Percentiles rank a stretch among this genome's conserved stretches.
These are phyloP conservation scores for Aleiodes alternator DNA, from an alignment of 2,888 invertebrate genomes.

Conservation along the genomic window DNA sequence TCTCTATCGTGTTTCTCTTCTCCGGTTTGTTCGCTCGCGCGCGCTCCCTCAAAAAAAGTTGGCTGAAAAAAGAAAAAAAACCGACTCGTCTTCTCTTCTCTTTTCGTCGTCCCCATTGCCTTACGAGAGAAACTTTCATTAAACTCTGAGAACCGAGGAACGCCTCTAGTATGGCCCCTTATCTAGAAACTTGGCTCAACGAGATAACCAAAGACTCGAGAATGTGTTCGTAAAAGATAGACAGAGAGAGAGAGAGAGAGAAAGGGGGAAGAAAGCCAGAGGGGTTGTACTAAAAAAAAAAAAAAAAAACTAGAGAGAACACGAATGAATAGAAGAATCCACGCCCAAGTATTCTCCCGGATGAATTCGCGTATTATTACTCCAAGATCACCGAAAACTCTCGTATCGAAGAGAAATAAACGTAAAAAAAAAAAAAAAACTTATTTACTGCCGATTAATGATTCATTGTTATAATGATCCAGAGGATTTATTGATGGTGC, in stretches of 20 bases:
- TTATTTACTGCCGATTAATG: conserved; percentile 57
- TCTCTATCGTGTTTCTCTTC: neutral
- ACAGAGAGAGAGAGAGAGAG: conserved; percentile 14
- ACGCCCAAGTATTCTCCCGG: too few relatives aligned
- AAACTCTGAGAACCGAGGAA: conserved; percentile 55
- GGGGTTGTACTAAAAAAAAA: conserved; percentile 12
- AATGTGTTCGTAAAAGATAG: conserved; percentile 23
- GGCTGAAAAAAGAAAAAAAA: conserved; percentile 38
- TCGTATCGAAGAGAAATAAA: too few relatives aligned
- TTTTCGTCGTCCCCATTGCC: conserved; percentile 22
- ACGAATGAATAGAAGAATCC: conserved; percentile 22
- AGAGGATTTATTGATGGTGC: conserved; percentile 15
- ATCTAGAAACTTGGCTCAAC: conserved; percentile 67
- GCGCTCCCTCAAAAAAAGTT: conserved; percentile 49
- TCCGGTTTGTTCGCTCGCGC: neutral
- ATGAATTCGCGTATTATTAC: too few relatives aligned
- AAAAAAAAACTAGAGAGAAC: neutral
- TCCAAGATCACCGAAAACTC: too few relatives aligned
- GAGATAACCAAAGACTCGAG: conserved; percentile 59
- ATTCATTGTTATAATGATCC: conserved; percentile 50
- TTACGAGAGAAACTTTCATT: conserved; percentile 61
- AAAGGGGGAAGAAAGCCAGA: conserved; percentile 23
- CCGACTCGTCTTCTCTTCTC: conserved; percentile 40
- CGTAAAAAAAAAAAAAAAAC: too few relatives aligned
- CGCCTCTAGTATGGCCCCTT: conserved; percentile 55